phyloP scores from a whole-genome alignment of 2,113 vertebrate genomes.

The Pungitius pungitius region DNA sequence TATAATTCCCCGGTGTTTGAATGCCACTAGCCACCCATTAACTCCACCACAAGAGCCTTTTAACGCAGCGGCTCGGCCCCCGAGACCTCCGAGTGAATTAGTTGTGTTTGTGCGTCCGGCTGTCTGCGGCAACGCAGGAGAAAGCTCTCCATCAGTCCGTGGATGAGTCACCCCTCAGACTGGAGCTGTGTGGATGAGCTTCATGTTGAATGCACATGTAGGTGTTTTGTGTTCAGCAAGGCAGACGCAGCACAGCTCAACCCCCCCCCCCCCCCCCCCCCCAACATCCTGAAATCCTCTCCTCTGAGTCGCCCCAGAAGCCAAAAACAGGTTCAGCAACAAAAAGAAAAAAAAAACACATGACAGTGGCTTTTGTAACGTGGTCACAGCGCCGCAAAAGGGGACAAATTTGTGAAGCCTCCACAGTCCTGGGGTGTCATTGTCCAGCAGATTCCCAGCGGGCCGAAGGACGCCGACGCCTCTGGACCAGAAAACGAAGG shows the following conservation, averaged over 20 bases:
- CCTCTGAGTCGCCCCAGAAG: not conserved
- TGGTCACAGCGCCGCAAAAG: not conserved
- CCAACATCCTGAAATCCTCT: not conserved
- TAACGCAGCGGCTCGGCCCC: not conserved
- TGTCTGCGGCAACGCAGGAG: slow-evolving; percentile 10
- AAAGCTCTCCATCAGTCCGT: slow-evolving; percentile 14
- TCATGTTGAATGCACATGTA: slow-evolving; percentile 1
- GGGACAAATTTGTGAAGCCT: not conserved
- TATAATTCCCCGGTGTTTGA: not conserved
- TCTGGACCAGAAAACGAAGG: not conserved
- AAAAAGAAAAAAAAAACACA: not conserved
- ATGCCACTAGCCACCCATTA: not conserved
- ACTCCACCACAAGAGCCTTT: not conserved
- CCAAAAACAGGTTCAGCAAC: not conserved
- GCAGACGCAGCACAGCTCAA: not conserved
- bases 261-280: no score
- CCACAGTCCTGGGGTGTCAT: not conserved
- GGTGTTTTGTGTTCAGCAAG: not conserved
- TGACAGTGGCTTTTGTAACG: not conserved
- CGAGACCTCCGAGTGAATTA: not conserved
- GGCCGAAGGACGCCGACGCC: not conserved
- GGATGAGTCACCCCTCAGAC: slow-evolving; percentile 37
- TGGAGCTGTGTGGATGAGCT: slow-evolving; percentile 6
- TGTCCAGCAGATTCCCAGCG: no score
- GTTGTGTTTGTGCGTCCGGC: not conserved